phyloP scores from a whole-genome alignment of 2,113 vertebrate genomes.

The Boulengeromyrus knoepffleri region DNA sequence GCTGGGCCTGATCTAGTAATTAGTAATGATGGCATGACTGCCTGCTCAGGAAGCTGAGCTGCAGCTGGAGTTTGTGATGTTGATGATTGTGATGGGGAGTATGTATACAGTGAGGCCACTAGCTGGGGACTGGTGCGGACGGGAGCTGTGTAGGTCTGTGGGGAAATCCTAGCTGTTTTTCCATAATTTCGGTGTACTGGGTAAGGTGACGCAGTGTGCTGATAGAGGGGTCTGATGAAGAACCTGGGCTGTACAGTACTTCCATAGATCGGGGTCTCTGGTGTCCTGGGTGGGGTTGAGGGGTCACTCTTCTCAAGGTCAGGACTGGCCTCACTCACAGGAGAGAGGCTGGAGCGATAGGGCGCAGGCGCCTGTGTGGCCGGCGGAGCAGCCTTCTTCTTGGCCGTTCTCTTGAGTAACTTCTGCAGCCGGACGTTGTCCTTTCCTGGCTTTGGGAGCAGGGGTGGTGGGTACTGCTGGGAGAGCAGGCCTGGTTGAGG shows the following conservation, averaged over 20 bases:
- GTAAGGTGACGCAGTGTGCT: constrained; percentile 62
- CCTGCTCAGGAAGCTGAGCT: constrained; percentile 8
- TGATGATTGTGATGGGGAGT: constrained; percentile 12
- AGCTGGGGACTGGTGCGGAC: constrained; percentile 16
- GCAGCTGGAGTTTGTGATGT: neutral
- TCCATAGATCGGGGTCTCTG: constrained; percentile 29
- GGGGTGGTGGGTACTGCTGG: constrained; percentile 65
- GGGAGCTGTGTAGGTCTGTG: constrained; percentile 41
- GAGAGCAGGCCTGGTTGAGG: constrained; percentile 47
- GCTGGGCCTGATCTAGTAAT: neutral
- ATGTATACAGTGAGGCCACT: neutral
- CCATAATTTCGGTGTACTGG: constrained; percentile 54
- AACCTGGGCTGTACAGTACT: constrained; percentile 38
- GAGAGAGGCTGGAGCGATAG: constrained; percentile 81
- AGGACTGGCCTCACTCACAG: constrained; percentile 80
- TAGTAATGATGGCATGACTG: neutral
- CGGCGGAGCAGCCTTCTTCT: constrained; percentile 56
- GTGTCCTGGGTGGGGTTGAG: constrained; percentile 45
- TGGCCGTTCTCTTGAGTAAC: constrained; percentile 73
- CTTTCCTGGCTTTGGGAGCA: constrained; percentile 79
- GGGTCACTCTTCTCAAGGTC: constrained; percentile 69
- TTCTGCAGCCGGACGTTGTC: constrained; percentile 78
- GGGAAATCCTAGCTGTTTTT: constrained; percentile 46
- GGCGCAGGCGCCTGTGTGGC: constrained; percentile 37
- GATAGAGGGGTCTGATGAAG: constrained; percentile 48